These are phyloP conservation scores for Copsychus sechellarum DNA, from an alignment of 2,113 vertebrate species.

Conservation along the genomic window DNA sequence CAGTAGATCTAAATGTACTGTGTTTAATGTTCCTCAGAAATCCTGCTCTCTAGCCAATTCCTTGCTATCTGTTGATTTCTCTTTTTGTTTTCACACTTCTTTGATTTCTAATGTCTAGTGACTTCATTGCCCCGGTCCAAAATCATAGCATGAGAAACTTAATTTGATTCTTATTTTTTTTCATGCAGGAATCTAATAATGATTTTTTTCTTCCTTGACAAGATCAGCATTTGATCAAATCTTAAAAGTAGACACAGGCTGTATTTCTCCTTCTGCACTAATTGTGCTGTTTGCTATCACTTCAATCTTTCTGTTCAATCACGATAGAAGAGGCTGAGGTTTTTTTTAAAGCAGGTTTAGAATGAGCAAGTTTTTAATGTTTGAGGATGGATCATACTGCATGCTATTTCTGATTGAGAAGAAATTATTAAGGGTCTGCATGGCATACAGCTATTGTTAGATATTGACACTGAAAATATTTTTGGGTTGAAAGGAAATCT, in stretches of 20 bases:
- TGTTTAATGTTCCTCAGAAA: constrained; percentile 8
- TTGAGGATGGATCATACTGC: neutral
- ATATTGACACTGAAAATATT: neutral
- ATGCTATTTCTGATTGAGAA: neutral
- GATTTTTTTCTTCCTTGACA: neutral
- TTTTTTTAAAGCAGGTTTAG: neutral
- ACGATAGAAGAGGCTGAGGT: neutral
- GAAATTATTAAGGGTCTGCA: neutral
- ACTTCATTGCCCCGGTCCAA: neutral
- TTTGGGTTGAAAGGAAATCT: neutral
- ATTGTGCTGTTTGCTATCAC: neutral
- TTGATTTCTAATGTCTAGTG: neutral
- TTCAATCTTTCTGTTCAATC: neutral
- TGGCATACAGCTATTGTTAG: rapidly evolving
- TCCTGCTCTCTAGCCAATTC: neutral
- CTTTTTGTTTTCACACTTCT: neutral
- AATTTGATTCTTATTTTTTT: neutral
- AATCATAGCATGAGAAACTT: neutral
- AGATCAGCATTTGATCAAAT: neutral
- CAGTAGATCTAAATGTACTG: neutral
- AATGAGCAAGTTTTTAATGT: neutral
- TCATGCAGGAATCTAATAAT: neutral
- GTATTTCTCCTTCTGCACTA: neutral
- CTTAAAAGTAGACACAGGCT: neutral
- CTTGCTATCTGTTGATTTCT: neutral